phyloP scores from a whole-genome alignment of 2,888 invertebrate genomes.

The Allolobophora icterica region DNA sequence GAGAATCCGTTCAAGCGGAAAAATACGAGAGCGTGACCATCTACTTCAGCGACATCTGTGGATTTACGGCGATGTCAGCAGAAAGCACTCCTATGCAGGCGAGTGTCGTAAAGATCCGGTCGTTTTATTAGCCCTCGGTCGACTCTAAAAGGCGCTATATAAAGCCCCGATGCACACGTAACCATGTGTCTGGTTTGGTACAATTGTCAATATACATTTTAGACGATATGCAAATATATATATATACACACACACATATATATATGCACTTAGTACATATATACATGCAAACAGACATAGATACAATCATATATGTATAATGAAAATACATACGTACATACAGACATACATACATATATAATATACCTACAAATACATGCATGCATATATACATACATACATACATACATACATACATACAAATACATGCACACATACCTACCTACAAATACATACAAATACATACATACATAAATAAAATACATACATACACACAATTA shows the following conservation, averaged over 20 bases:
- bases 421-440: background rate
- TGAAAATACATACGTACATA: background rate
- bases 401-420: background rate
- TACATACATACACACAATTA: no score
- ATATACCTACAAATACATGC: background rate
- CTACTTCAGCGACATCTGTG: conserved; percentile 70
- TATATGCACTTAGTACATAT: no score
- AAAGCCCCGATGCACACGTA: background rate
- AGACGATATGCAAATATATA: no score
- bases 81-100: conserved; percentile 53
- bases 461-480: no score
- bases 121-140: background rate
- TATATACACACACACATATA: no score
- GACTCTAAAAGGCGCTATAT: background rate
- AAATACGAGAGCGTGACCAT: conserved; percentile 68
- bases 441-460: no score
- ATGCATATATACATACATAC: background rate
- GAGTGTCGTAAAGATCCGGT: background rate
- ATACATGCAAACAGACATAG: no score
- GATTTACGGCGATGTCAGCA: conserved; percentile 69
- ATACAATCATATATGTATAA: no score
- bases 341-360: background rate
- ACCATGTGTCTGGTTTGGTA: background rate
- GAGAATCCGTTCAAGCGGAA: conserved; percentile 68
- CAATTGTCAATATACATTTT: background rate